A percentile compares a stretch with the other conserved stretches of the same genome.
These are phyloP conservation scores for Axea sp. DNA, from an alignment of 2,888 invertebrate species.

Conservation along the genomic window DNA sequence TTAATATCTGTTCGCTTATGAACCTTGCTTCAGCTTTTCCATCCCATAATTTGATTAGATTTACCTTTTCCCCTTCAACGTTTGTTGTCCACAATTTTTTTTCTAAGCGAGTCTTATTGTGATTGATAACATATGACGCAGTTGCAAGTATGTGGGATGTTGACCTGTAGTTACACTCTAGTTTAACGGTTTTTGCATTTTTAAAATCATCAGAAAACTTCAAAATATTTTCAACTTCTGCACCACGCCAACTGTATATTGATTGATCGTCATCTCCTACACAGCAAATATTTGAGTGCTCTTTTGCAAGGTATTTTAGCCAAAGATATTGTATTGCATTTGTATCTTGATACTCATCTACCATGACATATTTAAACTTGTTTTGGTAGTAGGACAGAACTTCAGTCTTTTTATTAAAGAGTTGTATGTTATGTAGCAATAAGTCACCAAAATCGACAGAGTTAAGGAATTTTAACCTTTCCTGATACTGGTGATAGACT, in stretches of 20 bases:
- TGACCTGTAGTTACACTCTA: constrained; percentile 43
- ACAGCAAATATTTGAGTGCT: constrained; percentile 28
- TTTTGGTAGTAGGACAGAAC: constrained; percentile 35
- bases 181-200: constrained; percentile 28
- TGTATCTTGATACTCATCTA: constrained; percentile 51
- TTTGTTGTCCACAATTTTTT: constrained; percentile 39
- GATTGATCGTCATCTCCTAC: constrained; percentile 50
- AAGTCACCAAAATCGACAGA: constrained; percentile 34
- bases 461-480: constrained; percentile 21
- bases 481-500: constrained; percentile 38
- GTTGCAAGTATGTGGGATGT: constrained; percentile 24
- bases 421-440: constrained; percentile 39
- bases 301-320: constrained; percentile 23
- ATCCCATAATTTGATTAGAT: constrained; percentile 14
- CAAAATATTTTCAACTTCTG: constrained; percentile 42
- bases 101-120: constrained; percentile 34
- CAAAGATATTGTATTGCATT: constrained; percentile 44
- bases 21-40: constrained; percentile 40
- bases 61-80: constrained; percentile 30
- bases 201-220: constrained; percentile 29
- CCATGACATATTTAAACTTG: constrained; percentile 32
- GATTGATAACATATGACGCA: constrained; percentile 28
- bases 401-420: constrained; percentile 35
- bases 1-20: constrained; percentile 24
- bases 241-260: constrained; percentile 51